phyloP scores from a whole-genome alignment of 1,140 invertebrate species.

The Trichoplusia ni region DNA sequence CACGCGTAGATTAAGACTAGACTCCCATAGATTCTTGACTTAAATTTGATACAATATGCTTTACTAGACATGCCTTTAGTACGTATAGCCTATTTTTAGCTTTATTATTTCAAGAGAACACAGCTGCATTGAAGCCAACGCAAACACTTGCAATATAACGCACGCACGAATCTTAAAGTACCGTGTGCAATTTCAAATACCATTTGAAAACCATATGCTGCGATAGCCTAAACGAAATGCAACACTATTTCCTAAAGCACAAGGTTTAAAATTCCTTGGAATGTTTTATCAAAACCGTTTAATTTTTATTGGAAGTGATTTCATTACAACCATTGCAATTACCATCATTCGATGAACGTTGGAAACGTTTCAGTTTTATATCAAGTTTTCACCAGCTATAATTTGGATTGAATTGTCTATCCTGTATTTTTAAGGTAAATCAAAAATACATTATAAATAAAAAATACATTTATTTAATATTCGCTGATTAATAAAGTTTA shows the following conservation, averaged over 20 bases:
- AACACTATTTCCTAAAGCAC: background rate
- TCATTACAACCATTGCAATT: background rate
- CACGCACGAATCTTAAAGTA: background rate
- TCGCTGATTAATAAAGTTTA: too few species aligned
- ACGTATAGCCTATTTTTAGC: too few species aligned
- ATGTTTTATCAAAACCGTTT: background rate
- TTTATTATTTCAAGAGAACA: background rate
- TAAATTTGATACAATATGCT: too few species aligned
- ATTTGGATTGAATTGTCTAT: too few species aligned
- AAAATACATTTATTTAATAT: too few species aligned
- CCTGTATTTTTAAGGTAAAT: too few species aligned
- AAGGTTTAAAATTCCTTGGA: background rate
- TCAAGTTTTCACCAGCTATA: background rate
- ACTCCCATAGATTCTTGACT: too few species aligned
- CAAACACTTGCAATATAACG: background rate
- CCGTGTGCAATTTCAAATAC: background rate
- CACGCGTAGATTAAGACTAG: too few species aligned
- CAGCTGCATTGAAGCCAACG: background rate
- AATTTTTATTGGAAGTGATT: constrained; percentile 1
- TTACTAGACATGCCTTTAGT: too few species aligned
- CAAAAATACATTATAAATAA: too few species aligned
- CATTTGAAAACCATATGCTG: background rate
- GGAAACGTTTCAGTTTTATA: background rate
- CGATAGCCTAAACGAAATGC: background rate
- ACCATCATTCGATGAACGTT: background rate